A percentile compares a stretch with the other conserved stretches of the same genome.
phyloP scores from a whole-genome alignment of 2,888 invertebrate genomes.

The Lingula anatina region DNA sequence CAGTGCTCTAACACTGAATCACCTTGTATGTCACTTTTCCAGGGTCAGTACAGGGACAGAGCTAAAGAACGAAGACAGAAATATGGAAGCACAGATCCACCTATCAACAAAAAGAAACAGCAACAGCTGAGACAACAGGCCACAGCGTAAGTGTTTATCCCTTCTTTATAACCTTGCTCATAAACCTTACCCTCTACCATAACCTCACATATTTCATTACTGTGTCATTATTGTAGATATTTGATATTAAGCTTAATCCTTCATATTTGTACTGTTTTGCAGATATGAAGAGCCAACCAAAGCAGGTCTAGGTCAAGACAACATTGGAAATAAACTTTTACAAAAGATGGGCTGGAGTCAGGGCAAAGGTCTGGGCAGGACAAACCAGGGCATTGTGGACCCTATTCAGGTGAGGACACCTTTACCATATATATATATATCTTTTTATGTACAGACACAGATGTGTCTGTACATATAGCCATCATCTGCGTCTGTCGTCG shows the following conservation, averaged over 20 bases:
- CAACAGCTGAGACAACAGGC: too few species aligned
- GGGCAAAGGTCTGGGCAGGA: conserved; percentile 89
- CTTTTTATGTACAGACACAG: too few species aligned
- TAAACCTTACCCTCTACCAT: conserved; percentile 8
- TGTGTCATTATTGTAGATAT: neutral
- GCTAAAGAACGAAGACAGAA: conserved; percentile 93
- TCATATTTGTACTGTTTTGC: conserved; percentile 5
- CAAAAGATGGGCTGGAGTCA: conserved; percentile 99
- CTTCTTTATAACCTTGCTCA: too few species aligned
- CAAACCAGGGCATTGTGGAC: conserved; percentile 78
- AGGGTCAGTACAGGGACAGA: conserved; percentile 74
- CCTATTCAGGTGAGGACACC: conserved; percentile 77
- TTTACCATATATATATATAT: too few species aligned
- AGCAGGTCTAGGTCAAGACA: conserved; percentile 68
- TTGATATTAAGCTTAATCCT: too few species aligned
- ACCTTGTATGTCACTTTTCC: too few species aligned
- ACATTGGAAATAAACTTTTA: conserved; percentile 88
- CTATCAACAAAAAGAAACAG: too few species aligned
- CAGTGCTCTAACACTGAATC: too few species aligned
- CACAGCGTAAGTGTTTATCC: too few species aligned
- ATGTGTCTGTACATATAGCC: too few species aligned
- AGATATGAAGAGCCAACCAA: conserved; percentile 55
- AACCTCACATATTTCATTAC: conserved; percentile 2
- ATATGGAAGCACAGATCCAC: conserved; percentile 54
- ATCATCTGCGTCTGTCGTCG: too few species aligned